These are phyloP conservation scores for Pseudochromis fuscus DNA, from an alignment of 2,797 vertebrate genomes.

Conservation along the genomic window DNA sequence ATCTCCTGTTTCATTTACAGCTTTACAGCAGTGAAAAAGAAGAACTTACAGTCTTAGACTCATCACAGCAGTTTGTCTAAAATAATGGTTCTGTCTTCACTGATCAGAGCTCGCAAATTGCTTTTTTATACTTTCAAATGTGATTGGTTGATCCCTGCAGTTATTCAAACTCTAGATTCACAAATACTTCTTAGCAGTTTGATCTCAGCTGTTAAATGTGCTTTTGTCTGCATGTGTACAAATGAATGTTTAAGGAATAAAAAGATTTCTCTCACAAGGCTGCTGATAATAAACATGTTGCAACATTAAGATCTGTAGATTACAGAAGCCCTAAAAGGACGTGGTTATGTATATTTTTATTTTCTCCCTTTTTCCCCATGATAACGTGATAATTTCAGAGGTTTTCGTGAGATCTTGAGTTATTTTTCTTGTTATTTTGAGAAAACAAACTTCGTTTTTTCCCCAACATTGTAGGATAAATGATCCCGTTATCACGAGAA, in stretches of 20 bases:
- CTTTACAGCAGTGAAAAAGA: background rate
- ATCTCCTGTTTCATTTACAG: constrained; percentile 1
- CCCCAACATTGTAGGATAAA: too few relatives aligned
- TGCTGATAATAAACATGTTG: background rate
- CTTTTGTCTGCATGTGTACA: background rate
- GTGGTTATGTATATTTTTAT: too few relatives aligned
- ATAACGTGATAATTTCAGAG: too few relatives aligned
- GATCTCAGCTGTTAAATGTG: constrained; percentile 8
- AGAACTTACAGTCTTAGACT: too few relatives aligned
- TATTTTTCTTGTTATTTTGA: too few relatives aligned
- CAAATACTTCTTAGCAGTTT: background rate
- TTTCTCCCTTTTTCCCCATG: too few relatives aligned
- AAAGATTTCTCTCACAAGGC: background rate
- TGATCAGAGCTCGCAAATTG: constrained; percentile 13
- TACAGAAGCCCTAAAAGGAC: too few relatives aligned
- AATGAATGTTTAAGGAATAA: background rate
- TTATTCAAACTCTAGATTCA: background rate
- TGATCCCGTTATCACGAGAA: too few relatives aligned
- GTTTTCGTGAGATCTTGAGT: too few relatives aligned
- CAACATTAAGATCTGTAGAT: too few relatives aligned
- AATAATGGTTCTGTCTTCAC: background rate
- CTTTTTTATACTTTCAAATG: background rate
- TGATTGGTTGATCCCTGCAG: background rate
- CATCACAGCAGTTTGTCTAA: background rate
- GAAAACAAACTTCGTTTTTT: too few relatives aligned